Conservation (phyloP, 1,140 invertebrate genomes). For the Berghia stephanieae region DNA sequence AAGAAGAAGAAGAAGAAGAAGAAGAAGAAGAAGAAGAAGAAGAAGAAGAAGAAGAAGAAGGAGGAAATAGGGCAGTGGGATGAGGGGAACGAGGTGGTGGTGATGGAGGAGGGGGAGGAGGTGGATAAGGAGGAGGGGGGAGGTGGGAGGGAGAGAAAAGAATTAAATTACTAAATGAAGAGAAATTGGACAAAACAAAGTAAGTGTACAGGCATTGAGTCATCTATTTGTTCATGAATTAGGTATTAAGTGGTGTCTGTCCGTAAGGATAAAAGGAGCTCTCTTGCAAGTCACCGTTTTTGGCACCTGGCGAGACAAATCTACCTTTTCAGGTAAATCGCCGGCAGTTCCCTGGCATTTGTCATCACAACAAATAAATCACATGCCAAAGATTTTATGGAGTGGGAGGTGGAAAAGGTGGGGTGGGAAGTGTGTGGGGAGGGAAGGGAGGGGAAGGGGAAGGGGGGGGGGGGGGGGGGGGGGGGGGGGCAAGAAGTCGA, state of each 20-base stretch:
- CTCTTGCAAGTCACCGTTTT: too few species aligned
- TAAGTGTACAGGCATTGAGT: too few species aligned
- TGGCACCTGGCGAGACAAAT: too few species aligned
- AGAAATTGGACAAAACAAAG: neutral
- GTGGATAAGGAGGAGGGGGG: neutral
- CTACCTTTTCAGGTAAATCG: too few species aligned
- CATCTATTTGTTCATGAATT: too few species aligned
- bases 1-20: neutral
- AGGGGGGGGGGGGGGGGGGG: neutral
- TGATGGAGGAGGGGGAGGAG: neutral
- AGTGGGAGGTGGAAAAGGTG: neutral
- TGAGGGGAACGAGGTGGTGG: neutral
- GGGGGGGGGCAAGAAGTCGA: too few species aligned
- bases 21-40: constrained; percentile 1
- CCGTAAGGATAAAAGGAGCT: too few species aligned
- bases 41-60: neutral
- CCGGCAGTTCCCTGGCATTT: too few species aligned
- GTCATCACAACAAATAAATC: too few species aligned
- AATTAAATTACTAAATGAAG: neutral
- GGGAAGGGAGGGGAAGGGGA: neutral
- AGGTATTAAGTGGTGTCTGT: too few species aligned
- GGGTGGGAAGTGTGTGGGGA: neutral
- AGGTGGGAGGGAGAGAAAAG: neutral
- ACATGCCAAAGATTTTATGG: neutral
- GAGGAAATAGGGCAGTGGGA: neutral